A percentile compares a stretch with the other conserved stretches of the same genome.
phyloP scores from a whole-genome alignment of 2,888 invertebrate genomes.

The Cantharis rustica region DNA sequence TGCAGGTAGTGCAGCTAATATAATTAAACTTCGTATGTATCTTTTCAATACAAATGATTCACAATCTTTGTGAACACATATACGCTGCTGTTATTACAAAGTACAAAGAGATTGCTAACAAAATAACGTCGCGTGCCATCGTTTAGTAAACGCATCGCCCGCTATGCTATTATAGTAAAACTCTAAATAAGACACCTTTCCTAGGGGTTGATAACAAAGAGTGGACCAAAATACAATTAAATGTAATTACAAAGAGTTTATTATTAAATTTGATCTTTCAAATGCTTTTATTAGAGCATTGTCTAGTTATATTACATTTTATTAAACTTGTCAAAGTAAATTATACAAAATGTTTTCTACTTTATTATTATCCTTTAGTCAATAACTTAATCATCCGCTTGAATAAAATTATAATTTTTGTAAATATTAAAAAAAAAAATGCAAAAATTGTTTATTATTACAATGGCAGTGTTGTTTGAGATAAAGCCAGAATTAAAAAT shows the following conservation, averaged over 20 bases:
- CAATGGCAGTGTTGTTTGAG: not conserved
- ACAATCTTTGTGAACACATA: not conserved
- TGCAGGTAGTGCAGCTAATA: not conserved
- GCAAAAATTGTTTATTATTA: not conserved
- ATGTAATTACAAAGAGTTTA: slow-evolving; percentile 19
- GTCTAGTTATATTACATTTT: not conserved
- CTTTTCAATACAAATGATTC: slow-evolving; percentile 9
- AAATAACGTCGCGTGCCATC: slow-evolving; percentile 27
- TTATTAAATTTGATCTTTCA: slow-evolving; percentile 20
- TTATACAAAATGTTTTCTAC: not conserved
- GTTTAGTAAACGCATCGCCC: slow-evolving; percentile 24
- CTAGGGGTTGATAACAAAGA: slow-evolving; percentile 19
- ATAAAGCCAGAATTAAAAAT: not conserved
- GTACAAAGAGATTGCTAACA: slow-evolving; percentile 22
- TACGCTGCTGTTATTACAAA: slow-evolving; percentile 13
- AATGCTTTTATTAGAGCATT: slow-evolving; percentile 1
- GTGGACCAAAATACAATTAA: slow-evolving; percentile 23
- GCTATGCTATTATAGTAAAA: slow-evolving; percentile 17
- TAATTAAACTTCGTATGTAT: not conserved
- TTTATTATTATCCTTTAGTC: not conserved
- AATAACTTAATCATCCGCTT: not conserved
- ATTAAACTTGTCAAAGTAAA: not conserved
- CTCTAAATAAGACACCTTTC: slow-evolving; percentile 19
- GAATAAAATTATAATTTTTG: not conserved
- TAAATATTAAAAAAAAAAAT: not conserved